Conservation (phyloP, 2,888 invertebrate genomes). For the Sarcophaga caerulescens region DNA sequence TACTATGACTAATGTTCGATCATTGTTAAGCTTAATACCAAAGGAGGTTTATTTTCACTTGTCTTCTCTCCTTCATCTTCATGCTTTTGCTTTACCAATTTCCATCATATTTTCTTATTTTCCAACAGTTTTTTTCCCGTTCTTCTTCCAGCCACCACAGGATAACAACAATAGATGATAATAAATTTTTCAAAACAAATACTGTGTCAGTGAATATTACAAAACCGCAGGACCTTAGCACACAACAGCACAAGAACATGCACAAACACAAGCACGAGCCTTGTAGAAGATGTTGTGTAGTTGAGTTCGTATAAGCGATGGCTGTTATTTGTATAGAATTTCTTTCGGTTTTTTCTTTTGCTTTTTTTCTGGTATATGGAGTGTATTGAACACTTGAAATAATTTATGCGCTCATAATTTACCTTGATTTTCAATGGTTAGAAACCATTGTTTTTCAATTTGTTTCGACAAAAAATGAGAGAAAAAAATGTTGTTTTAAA, state of each 20-base stretch:
- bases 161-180: constrained; percentile 61
- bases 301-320: neutral
- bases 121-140: neutral
- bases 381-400: constrained; percentile 52
- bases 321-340: neutral
- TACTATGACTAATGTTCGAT: constrained; percentile 61
- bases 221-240: constrained; percentile 28
- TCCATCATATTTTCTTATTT: constrained; percentile 19
- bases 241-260: no score
- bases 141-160: neutral
- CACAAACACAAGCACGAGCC: no score
- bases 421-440: constrained; percentile 63
- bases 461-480: constrained; percentile 23
- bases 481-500: constrained; percentile 23
- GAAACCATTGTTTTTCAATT: constrained; percentile 60
- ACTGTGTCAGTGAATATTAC: constrained; percentile 60
- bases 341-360: neutral
- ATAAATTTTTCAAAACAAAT: constrained; percentile 61
- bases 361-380: neutral
- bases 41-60: neutral
- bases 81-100: neutral
- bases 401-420: constrained; percentile 67
- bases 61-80: neutral
- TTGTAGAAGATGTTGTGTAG: no score
- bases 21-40: constrained; percentile 58